Conservation (phyloP, 2,888 invertebrate genomes). For the Stenotaenia linearis region DNA sequence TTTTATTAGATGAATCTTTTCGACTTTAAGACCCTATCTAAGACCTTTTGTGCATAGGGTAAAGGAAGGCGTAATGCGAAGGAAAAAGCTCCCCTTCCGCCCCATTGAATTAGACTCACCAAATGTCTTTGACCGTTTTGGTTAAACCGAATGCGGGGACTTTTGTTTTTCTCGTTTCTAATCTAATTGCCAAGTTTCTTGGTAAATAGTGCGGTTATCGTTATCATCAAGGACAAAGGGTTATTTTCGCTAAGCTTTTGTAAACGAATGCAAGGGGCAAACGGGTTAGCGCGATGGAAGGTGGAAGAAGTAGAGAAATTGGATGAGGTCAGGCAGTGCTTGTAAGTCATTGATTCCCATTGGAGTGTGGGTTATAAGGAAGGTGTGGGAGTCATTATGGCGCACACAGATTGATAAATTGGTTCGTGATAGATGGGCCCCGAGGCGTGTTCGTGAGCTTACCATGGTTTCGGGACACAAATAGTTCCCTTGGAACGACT, state of each 20-base stretch:
- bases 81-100: background rate
- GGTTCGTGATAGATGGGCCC: background rate
- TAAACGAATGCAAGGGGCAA: background rate
- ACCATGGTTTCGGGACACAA: background rate
- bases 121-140: slow-evolving; percentile 4
- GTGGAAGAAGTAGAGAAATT: background rate
- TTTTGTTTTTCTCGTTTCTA: background rate
- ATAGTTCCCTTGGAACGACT: background rate
- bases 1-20: background rate
- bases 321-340: background rate
- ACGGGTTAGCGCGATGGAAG: background rate
- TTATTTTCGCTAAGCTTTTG: background rate
- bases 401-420: background rate
- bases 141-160: background rate
- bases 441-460: background rate
- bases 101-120: background rate
- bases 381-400: background rate
- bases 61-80: background rate
- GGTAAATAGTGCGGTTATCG: background rate
- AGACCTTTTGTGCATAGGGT: slow-evolving; percentile 9
- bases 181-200: background rate
- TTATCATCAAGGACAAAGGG: background rate
- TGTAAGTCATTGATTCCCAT: background rate
- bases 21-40: background rate
- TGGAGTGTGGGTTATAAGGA: background rate